Evolutionary conservation across 2,888 invertebrate species (phyloP).

Genomic region (Mechanitis messenoides): DNA sequence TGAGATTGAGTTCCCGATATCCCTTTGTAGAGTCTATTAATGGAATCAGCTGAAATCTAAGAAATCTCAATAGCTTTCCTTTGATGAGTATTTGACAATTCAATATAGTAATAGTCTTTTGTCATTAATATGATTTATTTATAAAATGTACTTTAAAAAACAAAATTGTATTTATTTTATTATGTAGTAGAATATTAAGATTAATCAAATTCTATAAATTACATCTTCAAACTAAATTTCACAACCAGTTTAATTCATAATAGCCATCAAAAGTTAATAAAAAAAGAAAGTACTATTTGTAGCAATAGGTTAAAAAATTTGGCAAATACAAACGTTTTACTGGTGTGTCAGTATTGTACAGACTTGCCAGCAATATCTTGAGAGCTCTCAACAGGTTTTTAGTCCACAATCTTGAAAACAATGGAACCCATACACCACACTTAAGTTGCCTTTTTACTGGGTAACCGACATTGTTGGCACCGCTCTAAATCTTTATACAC

Average conservation of each 20-base stretch:
- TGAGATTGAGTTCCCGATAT: slow-evolving; percentile 57
- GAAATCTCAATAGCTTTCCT: slow-evolving; percentile 21
- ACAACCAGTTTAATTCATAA: no score
- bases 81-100: slow-evolving; percentile 14
- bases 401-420: slow-evolving; percentile 34
- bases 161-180: no score
- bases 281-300: no score
- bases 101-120: slow-evolving; percentile 2
- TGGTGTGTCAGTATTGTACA: slow-evolving; percentile 4
- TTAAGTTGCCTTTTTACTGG: slow-evolving; percentile 4
- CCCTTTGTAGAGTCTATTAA: slow-evolving; percentile 65
- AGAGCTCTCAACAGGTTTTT: slow-evolving; percentile 33
- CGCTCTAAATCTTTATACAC: background rate
- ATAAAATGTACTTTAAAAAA: background rate
- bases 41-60: slow-evolving; percentile 52
- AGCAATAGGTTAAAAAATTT: slow-evolving; percentile 1
- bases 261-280: no score
- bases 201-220: no score
- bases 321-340: slow-evolving; percentile 2
- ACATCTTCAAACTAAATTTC: no score
- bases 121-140: slow-evolving; percentile 1
- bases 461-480: slow-evolving; percentile 1
- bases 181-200: no score
- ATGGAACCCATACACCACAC: slow-evolving; percentile 23
- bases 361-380: slow-evolving; percentile 32